Percentiles rank a stretch among this genome's conserved stretches.
Evolutionary conservation across 2,888 invertebrate species (phyloP).

Genomic region (Diaprepes abbreviatus): DNA sequence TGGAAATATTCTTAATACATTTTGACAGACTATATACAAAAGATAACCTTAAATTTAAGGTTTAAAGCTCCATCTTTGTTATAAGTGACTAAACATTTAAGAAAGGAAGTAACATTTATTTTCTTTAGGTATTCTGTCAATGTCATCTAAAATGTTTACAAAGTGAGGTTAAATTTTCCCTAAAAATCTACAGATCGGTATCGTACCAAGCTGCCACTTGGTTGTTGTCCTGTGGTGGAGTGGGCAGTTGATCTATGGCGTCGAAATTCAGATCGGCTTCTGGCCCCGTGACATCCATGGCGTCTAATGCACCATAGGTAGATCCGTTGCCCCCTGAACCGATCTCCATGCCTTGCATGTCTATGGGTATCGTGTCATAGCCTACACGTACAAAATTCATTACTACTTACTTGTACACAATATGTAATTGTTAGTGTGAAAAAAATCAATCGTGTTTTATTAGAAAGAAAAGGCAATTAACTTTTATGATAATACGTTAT

Average conservation of each 20-base stretch:
- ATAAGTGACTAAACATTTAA: too few species aligned
- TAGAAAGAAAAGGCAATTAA: constrained; percentile 1
- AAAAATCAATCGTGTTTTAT: background rate
- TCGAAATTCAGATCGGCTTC: constrained; percentile 86
- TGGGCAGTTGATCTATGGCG: constrained; percentile 80
- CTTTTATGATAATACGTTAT: background rate
- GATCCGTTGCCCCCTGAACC: constrained; percentile 78
- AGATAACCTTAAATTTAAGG: too few species aligned
- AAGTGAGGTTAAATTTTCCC: constrained; percentile 7
- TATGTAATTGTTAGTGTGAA: background rate
- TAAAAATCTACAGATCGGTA: constrained; percentile 84
- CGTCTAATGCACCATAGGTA: constrained; percentile 86
- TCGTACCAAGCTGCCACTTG: constrained; percentile 98
- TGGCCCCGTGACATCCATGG: constrained; percentile 86
- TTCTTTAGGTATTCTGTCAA: too few species aligned
- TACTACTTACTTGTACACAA: background rate
- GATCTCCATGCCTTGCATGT: constrained; percentile 95
- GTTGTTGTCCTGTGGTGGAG: constrained; percentile 90
- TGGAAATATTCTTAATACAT: too few species aligned
- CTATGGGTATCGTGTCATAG: constrained; percentile 98
- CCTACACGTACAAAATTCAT: constrained; percentile 69
- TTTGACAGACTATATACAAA: too few species aligned
- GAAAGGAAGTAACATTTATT: too few species aligned
- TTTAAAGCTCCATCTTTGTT: too few species aligned
- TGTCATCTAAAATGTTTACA: too few species aligned